A percentile compares a stretch with the other conserved stretches of the same genome.
Evolutionary conservation across 2,797 vertebrate genomes (phyloP).

Genomic region (Enteromius afrohamiltoni): DNA sequence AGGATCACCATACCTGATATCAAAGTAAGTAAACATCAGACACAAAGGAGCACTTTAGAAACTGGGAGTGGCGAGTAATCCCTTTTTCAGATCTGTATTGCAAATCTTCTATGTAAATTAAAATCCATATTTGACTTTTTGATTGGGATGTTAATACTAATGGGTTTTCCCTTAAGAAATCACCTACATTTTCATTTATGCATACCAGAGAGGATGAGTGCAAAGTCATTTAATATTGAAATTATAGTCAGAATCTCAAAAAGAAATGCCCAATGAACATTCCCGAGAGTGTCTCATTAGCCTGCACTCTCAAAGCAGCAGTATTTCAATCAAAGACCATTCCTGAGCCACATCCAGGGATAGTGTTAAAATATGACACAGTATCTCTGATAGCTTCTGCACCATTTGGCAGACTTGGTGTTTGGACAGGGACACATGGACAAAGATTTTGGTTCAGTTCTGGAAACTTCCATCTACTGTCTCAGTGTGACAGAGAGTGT

Average conservation of each 20-base stretch:
- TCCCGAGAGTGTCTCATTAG: background rate
- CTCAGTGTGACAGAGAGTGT: slow-evolving; percentile 27
- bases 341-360: slow-evolving; percentile 15
- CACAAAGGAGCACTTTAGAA: background rate
- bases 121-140: slow-evolving; percentile 1
- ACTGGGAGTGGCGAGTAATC: background rate
- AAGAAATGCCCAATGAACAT: background rate
- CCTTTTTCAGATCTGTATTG: background rate
- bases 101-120: background rate
- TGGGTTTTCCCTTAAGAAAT: background rate
- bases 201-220: background rate
- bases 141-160: background rate
- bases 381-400: slow-evolving; percentile 19
- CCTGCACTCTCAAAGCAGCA: background rate
- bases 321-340: slow-evolving; percentile 6
- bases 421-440: slow-evolving; percentile 13
- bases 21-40: slow-evolving; percentile 81
- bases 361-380: slow-evolving; percentile 15
- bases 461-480: slow-evolving; percentile 44
- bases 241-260: background rate
- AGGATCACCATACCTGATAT: slow-evolving; percentile 92
- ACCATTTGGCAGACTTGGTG: slow-evolving; percentile 7
- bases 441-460: slow-evolving; percentile 9
- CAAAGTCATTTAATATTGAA: background rate
- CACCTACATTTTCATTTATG: background rate